Percentiles rank a stretch among this genome's conserved stretches.
Conservation (phyloP, 92 coral and sea anemone genomes). For the Porites evermanni region DNA sequence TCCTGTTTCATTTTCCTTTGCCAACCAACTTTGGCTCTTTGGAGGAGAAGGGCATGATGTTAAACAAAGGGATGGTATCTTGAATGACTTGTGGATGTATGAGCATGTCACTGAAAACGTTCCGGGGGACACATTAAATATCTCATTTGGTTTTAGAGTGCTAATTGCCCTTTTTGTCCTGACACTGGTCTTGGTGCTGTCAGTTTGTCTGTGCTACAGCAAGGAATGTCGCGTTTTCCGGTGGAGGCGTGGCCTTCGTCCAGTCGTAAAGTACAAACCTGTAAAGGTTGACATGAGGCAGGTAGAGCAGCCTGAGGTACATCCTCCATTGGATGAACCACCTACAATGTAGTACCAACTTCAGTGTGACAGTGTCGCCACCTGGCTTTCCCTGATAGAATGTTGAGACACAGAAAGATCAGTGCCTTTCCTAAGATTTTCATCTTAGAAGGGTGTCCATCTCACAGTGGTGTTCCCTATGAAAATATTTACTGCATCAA, state of each 20-base stretch:
- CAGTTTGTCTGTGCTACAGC: constrained; percentile 79
- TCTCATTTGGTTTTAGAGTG: constrained; percentile 78
- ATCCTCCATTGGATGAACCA: constrained; percentile 17
- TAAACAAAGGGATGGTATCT: constrained; percentile 56
- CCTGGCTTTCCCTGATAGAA: too few species aligned
- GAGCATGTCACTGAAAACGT: constrained; percentile 16
- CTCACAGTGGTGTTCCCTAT: too few species aligned
- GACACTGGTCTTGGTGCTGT: constrained; percentile 68
- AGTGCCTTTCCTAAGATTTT: too few species aligned
- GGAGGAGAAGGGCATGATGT: constrained; percentile 83
- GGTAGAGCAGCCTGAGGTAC: constrained; percentile 48
- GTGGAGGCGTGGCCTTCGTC: constrained; percentile 60
- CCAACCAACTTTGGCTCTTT: constrained; percentile 70
- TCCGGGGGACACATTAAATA: constrained; percentile 88
- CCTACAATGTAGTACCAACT: constrained; percentile 10
- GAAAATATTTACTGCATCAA: too few species aligned
- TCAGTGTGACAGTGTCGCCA: too few species aligned
- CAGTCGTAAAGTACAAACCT: constrained; percentile 83
- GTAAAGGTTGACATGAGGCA: constrained; percentile 80
- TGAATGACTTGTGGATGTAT: constrained; percentile 82
- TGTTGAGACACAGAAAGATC: too few species aligned
- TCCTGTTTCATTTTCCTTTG: constrained; percentile 58
- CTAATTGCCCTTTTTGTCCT: constrained; percentile 80
- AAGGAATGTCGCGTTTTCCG: constrained; percentile 80
- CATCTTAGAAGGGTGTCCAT: too few species aligned